Evolutionary conservation across 1,140 invertebrate genomes (phyloP), one percentile per base, ranked within the genome.

Genomic region (Metaphire vulgaris): DNA sequence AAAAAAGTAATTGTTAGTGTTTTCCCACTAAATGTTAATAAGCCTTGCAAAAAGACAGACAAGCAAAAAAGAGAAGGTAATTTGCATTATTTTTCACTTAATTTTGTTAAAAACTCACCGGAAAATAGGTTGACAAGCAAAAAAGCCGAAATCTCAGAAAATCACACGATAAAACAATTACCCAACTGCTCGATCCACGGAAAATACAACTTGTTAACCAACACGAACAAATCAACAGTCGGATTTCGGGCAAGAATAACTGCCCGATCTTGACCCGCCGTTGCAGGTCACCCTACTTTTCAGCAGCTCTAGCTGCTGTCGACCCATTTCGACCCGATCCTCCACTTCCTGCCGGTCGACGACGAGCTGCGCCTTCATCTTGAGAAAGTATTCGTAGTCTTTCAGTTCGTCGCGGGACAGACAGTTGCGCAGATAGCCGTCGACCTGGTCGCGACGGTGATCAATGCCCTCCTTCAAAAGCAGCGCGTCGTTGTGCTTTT

Each of bases 341-440:
- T 92, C 90, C 77, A 95, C 91, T 83, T 95, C 92, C 79, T 92
- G 89, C 74, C 91, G 89, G 83, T 95, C 93, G 83, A 95, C 91
- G 79, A 93, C 91, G 69, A 95, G 86, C 87, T 93, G 93, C n/a
- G 92, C 92, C 88, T 95, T 95, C 92, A 94, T 94, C 81, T 92
- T 92, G 80, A 95, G 92, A 84, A 93, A 95, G 83, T 94, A 92
- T 80, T 92, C 91, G 83, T 94, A 95, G 81, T 95, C 92, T 30
- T 90, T 90, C 83, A 90, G 92, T 81, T 94, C 90, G 71, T 92
- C 90, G 21, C 89, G 88, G 76, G 89, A 89, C 74, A 96, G 88
- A 85, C 92, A 92, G 83, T 92, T 91, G 73, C 89, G 88, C 67
- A 96, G 87, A 75, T 93, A 90, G 33, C 88, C 88, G 6, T 91